phyloP scores from a whole-genome alignment of 2,888 invertebrate genomes.

The Netelia fuscicornis region DNA sequence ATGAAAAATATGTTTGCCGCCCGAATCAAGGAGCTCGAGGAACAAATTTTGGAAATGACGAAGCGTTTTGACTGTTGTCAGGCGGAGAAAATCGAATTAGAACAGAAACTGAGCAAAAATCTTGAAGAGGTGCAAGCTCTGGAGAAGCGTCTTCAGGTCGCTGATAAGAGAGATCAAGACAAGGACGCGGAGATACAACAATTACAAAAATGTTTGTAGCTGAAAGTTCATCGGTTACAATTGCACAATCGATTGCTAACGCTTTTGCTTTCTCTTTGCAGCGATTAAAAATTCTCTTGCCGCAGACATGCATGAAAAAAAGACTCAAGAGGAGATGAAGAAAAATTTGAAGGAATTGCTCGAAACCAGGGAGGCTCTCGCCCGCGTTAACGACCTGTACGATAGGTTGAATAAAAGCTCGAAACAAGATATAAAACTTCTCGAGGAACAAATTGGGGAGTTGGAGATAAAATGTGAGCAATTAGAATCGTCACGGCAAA shows the following conservation, averaged over 20 bases:
- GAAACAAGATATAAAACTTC: slow-evolving; percentile 40
- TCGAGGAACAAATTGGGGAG: slow-evolving; percentile 1
- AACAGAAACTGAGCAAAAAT: slow-evolving; percentile 51
- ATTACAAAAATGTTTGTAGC: slow-evolving; percentile 76
- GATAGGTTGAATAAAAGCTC: slow-evolving; percentile 62
- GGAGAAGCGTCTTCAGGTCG: slow-evolving; percentile 64
- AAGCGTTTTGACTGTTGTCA: slow-evolving; percentile 49
- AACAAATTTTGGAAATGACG: slow-evolving; percentile 38
- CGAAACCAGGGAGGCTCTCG: slow-evolving; percentile 67
- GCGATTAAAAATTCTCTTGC: slow-evolving; percentile 51
- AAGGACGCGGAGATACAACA: slow-evolving; percentile 79
- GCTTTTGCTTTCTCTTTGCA: slow-evolving; percentile 20
- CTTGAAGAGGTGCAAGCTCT: slow-evolving; percentile 57
- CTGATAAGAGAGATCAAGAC: slow-evolving; percentile 72
- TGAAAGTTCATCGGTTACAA: background rate
- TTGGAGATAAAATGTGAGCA: slow-evolving; percentile 49
- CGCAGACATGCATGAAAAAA: slow-evolving; percentile 49
- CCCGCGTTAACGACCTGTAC: slow-evolving; percentile 60
- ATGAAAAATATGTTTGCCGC: slow-evolving; percentile 2
- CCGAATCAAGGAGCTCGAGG: slow-evolving; percentile 34
- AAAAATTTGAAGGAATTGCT: slow-evolving; percentile 72
- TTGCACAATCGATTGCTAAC: background rate
- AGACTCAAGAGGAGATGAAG: slow-evolving; percentile 77
- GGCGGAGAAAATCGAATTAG: slow-evolving; percentile 57
- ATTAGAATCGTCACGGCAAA: slow-evolving; percentile 68